Base-by-base conservation (phyloP, 30 jellyfish, hydroid and myxozoan genomes). In the Cassiopea andromeda region DNA sequence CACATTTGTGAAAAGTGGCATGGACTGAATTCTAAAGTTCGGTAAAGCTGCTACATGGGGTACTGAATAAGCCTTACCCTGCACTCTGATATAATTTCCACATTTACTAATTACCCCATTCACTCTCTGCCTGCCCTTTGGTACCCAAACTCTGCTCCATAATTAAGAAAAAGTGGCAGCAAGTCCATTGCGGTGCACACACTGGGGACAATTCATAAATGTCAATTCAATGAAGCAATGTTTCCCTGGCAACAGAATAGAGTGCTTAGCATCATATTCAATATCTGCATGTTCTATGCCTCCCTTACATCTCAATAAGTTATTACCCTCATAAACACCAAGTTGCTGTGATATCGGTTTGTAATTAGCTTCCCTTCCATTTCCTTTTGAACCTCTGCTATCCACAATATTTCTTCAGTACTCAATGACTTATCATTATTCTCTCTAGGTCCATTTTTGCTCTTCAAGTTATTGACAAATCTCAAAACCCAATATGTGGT, bases 101-200 rank as follows among this genome's bases (percentile, higher is more conserved):
- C 87, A 78, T 44, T 50, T 19, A 43, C 19, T n/a, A 46, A 78
- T 46, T 18, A 78, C 80, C 49, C 46, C 27, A 7, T 54, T 78
- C 18, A 78, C 87, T 15, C 19, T 27, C 80, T 78, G 87, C 77
- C 87, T 48, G 7, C 87, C 87, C 44, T 18, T 78, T n/a, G 78
- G 9, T 18, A 78, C 48, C 87, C 87, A 78, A 78, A 46, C 0
- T 59, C 78, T 46, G 45, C 46, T 27, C 16, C 87, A 5, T 5
- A 78, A 76, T 12, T 78, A 17, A n/a, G 44, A 18, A 5, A 78
- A 50, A 59, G 87, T 78, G 14, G 78, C 75, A 7, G 49, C 47
- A 12, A 78, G 19, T 7, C 87, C 87, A 50, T n/a, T 14, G 50
- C 47, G 87, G 58, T 54, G 79, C 80, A 78, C 83, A 38, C 87